Evolutionary conservation across 2,113 vertebrate genomes (phyloP).

Genomic region (Panurus biarmicus): DNA sequence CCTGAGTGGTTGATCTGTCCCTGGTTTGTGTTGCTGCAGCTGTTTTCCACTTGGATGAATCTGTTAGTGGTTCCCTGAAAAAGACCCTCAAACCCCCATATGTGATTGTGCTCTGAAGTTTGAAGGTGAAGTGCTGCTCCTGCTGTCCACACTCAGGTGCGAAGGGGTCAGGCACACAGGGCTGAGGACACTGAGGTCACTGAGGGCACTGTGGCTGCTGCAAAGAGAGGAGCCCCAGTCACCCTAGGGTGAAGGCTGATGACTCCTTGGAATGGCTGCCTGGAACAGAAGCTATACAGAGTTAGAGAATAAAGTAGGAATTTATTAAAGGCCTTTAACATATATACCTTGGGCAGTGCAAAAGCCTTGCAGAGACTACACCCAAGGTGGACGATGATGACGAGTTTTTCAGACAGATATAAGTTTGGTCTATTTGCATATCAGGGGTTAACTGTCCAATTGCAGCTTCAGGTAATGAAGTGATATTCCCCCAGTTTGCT

Average conservation of each 20-base stretch:
- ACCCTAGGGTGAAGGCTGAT: background rate
- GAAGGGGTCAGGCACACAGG: accelerated
- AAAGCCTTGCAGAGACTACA: background rate
- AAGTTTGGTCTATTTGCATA: background rate
- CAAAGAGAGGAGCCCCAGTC: background rate
- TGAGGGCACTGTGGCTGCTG: background rate
- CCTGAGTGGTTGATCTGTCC: background rate
- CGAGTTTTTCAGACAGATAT: background rate
- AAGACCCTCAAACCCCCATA: accelerated
- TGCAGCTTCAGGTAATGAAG: background rate
- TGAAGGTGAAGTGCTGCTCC: background rate
- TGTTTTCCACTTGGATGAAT: background rate
- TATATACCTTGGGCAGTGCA: background rate
- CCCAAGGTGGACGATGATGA: accelerated
- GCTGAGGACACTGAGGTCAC: background rate
- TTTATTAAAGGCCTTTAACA: background rate
- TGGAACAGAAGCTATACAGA: background rate
- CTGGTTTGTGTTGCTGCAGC: background rate
- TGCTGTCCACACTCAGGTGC: background rate
- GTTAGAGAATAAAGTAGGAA: background rate
- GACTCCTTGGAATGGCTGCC: background rate
- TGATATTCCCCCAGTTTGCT: background rate
- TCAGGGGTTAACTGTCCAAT: background rate
- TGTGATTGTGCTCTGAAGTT: background rate
- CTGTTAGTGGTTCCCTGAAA: background rate